phyloP scores from a whole-genome alignment of 30 jellyfish, hydroid and myxozoan genomes.

The Euphysa ruthae region DNA sequence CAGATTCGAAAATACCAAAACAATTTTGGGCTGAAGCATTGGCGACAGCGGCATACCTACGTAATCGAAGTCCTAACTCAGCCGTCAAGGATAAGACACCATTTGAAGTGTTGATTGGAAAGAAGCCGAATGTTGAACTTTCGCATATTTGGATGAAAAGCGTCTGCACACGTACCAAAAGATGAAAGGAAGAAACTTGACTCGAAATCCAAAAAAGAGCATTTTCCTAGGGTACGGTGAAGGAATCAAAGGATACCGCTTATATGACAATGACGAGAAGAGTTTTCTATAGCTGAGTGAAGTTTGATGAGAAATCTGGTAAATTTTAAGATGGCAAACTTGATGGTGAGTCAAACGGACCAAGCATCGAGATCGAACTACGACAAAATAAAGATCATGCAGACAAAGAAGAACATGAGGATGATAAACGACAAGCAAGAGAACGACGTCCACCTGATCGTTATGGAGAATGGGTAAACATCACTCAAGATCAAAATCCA shows the following conservation, averaged over 20 bases:
- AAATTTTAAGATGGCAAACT: background rate
- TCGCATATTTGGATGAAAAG: no score
- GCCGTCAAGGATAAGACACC: constrained; percentile 38
- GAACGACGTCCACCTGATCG: no score
- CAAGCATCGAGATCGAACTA: no score
- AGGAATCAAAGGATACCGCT: constrained; percentile 20
- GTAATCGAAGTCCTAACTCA: constrained; percentile 33
- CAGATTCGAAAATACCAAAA: no score
- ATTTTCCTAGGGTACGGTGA: no score
- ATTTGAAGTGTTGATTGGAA: constrained; percentile 35
- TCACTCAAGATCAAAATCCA: constrained; percentile 23
- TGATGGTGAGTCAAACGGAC: background rate
- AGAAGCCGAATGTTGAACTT: constrained; percentile 28
- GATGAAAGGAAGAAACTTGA: no score
- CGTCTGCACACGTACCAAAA: constrained; percentile 41
- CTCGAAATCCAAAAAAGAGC: no score
- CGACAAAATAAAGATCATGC: no score
- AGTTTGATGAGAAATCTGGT: background rate
- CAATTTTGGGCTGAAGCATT: constrained; percentile 50
- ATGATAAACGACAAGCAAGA: no score
- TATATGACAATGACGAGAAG: background rate
- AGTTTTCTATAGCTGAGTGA: constrained; percentile 1
- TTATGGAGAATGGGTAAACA: constrained; percentile 25
- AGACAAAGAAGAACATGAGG: no score
- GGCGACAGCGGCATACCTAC: constrained; percentile 33